A percentile compares a stretch with the other conserved stretches of the same genome.
Evolutionary conservation across 2,888 invertebrate species (phyloP).

Genomic region (Calameuta filiformis): DNA sequence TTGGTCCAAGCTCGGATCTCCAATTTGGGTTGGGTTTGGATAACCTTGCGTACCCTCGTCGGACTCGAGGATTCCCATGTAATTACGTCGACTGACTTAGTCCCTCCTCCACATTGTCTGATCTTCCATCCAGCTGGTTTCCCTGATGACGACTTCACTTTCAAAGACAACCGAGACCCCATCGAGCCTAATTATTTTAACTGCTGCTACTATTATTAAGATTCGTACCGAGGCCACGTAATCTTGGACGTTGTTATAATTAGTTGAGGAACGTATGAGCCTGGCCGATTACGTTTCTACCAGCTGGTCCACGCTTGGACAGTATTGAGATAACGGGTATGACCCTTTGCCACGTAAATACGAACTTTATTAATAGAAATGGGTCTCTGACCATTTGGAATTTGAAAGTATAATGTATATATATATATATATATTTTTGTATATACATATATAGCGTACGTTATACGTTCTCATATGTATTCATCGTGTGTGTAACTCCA

Average conservation of each 20-base stretch:
- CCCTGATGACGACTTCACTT: background rate
- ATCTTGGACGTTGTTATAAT: background rate
- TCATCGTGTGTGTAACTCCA: background rate
- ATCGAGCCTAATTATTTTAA: conserved; percentile 5
- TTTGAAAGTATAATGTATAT: background rate
- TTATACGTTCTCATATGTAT: background rate
- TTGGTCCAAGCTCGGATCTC: background rate
- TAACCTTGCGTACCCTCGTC: background rate
- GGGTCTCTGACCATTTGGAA: background rate
- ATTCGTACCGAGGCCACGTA: background rate
- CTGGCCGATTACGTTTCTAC: background rate
- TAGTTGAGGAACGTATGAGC: conserved; percentile 4
- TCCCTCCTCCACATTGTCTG: background rate
- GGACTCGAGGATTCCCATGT: background rate
- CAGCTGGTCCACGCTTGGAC: background rate
- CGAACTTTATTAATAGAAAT: background rate
- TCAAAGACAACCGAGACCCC: background rate
- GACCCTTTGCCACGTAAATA: background rate
- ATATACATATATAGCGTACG: too few relatives aligned
- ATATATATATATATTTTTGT: background rate
- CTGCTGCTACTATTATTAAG: background rate
- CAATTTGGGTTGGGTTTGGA: background rate
- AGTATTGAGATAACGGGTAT: background rate
- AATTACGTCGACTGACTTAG: background rate
- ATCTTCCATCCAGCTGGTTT: background rate